Percentiles rank a stretch among this genome's conserved stretches.
Conservation (phyloP, 2,888 invertebrate genomes). For the Acholoe squamosa region DNA sequence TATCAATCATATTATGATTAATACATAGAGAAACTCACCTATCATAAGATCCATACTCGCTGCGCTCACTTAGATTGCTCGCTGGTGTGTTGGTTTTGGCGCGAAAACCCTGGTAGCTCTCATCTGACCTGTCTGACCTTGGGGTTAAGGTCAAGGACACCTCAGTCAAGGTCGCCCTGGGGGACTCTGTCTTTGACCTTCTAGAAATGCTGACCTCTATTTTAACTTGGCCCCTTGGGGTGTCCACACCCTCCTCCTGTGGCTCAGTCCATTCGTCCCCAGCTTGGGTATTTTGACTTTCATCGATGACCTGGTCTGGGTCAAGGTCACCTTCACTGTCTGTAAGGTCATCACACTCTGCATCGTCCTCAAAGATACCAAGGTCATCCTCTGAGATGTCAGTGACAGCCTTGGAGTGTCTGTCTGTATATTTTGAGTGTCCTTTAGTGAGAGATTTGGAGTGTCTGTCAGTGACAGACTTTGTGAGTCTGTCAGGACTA, state of each 20-base stretch:
- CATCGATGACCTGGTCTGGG: neutral
- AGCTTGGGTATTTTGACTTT: neutral
- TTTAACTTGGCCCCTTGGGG: neutral
- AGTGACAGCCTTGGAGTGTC: no score
- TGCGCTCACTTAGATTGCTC: neutral
- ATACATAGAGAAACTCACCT: no score
- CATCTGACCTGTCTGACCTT: neutral
- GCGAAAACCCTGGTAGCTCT: neutral
- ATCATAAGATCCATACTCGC: neutral
- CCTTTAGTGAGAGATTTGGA: no score
- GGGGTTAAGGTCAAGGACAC: conserved; percentile 22
- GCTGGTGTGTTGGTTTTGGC: neutral
- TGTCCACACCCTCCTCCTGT: neutral
- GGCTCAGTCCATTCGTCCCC: neutral
- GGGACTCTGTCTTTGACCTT: neutral
- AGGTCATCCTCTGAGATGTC: conserved; percentile 9
- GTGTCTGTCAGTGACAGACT: neutral
- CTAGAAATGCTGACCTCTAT: conserved; percentile 31
- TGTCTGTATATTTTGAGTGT: no score
- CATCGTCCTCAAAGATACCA: conserved; percentile 25
- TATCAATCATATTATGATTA: no score
- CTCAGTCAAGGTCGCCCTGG: neutral
- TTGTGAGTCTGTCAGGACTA: neutral
- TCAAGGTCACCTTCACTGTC: conserved; percentile 26
- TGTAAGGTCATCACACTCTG: conserved; percentile 13